These are phyloP conservation scores for Oncorhynchus clarkii DNA, from an alignment of 2,113 vertebrate genomes.

Conservation along the genomic window DNA sequence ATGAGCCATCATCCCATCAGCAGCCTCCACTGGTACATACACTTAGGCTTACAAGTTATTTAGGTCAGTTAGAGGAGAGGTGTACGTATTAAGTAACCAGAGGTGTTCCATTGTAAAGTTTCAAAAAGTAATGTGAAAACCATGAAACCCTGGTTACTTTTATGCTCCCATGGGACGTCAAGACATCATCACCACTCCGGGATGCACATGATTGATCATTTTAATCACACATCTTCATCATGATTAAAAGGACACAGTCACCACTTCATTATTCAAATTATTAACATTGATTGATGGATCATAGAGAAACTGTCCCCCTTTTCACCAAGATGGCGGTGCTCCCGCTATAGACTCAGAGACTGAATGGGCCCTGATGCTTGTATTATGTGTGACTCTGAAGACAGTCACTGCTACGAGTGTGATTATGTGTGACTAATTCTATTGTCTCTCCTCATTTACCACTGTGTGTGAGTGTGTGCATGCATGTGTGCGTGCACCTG, in stretches of 20 bases:
- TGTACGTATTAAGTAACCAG: too few species aligned
- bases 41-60: too few species aligned
- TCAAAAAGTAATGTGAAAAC: too few species aligned
- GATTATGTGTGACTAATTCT: slow-evolving; percentile 75
- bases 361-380: slow-evolving; percentile 42
- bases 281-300: slow-evolving; percentile 67
- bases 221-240: slow-evolving; percentile 73
- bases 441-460: slow-evolving; percentile 79
- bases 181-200: slow-evolving; percentile 39
- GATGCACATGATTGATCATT: slow-evolving; percentile 71
- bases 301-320: not conserved
- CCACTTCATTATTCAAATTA: slow-evolving; percentile 75
- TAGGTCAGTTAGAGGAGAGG: too few species aligned
- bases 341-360: slow-evolving; percentile 12
- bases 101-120: too few species aligned
- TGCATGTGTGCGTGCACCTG: slow-evolving; percentile 72
- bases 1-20: too few species aligned
- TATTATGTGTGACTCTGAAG: slow-evolving; percentile 50
- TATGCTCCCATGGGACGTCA: slow-evolving; percentile 48
- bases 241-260: slow-evolving; percentile 73
- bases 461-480: slow-evolving; percentile 51
- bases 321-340: slow-evolving; percentile 14
- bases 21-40: too few species aligned
- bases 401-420: slow-evolving; percentile 59
- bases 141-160: slow-evolving; percentile 13